phyloP scores from a whole-genome alignment of 2,113 vertebrate species.

The Colistium nudipinnis region DNA sequence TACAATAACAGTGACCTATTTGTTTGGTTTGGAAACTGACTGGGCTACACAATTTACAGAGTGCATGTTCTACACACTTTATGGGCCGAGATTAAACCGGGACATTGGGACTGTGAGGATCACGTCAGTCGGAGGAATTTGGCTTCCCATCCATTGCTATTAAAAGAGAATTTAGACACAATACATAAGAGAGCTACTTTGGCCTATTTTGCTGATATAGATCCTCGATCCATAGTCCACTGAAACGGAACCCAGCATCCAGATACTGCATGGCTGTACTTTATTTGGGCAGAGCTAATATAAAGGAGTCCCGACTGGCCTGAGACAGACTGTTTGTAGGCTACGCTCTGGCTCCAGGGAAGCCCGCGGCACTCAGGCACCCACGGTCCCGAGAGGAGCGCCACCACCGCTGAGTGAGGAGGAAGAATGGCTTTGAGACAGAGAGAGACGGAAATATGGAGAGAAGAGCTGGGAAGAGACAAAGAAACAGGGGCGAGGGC shows the following conservation, averaged over 20 bases:
- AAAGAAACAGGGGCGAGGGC: not conserved
- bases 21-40: slow-evolving; percentile 62
- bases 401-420: slow-evolving; percentile 63
- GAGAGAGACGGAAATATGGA: slow-evolving; percentile 56
- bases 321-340: slow-evolving; percentile 75
- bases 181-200: slow-evolving; percentile 10
- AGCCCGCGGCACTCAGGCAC: slow-evolving; percentile 77
- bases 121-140: slow-evolving; percentile 1
- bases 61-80: slow-evolving; percentile 2
- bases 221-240: slow-evolving; percentile 27
- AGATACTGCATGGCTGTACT: slow-evolving; percentile 55
- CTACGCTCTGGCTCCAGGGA: slow-evolving; percentile 75
- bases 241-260: slow-evolving; percentile 36
- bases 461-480: slow-evolving; percentile 33
- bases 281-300: slow-evolving; percentile 73
- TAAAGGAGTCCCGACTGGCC: slow-evolving; percentile 69
- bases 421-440: slow-evolving; percentile 74
- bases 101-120: slow-evolving; percentile 5
- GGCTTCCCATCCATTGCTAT: not conserved
- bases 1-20: slow-evolving; percentile 76
- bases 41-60: slow-evolving; percentile 27
- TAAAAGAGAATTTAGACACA: not conserved
- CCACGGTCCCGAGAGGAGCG: slow-evolving; percentile 72
- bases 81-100: slow-evolving; percentile 39
- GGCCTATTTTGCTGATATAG: slow-evolving; percentile 16